phyloP scores from a whole-genome alignment of 2,113 vertebrate genomes.

The Balaeniceps rex region DNA sequence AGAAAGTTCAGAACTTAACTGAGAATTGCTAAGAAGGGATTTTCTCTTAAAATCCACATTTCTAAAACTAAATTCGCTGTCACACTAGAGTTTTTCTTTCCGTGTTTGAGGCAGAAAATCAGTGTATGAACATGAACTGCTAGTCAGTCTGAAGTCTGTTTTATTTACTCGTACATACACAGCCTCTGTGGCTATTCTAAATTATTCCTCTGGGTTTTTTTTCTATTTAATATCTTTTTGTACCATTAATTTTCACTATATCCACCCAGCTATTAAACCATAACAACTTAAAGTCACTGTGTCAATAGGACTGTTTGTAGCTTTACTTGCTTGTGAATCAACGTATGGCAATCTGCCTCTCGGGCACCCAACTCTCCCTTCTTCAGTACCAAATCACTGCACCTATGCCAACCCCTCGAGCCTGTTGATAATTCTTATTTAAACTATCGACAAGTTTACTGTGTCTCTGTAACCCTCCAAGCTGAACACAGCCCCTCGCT shows the following conservation, averaged over 20 bases:
- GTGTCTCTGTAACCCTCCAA: background rate
- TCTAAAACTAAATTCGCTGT: background rate
- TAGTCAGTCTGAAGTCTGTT: background rate
- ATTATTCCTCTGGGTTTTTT: background rate
- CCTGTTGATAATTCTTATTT: background rate
- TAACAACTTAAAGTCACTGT: background rate
- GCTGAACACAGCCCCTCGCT: background rate
- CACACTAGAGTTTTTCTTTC: background rate
- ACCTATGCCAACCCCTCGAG: background rate
- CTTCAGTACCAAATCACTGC: background rate
- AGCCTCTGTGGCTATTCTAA: background rate
- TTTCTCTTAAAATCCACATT: background rate
- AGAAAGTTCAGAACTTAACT: background rate
- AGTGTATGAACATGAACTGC: background rate
- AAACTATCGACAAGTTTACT: background rate
- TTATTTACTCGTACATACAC: background rate
- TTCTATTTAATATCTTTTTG: background rate
- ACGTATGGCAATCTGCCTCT: background rate
- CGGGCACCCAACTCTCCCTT: background rate
- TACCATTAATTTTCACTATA: background rate
- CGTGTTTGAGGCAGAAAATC: background rate
- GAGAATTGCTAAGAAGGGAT: background rate
- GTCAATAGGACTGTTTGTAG: background rate
- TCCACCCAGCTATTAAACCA: background rate
- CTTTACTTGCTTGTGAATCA: background rate